phyloP scores from a whole-genome alignment of 2,113 vertebrate genomes.

The Craseonycteris thonglongyai region DNA sequence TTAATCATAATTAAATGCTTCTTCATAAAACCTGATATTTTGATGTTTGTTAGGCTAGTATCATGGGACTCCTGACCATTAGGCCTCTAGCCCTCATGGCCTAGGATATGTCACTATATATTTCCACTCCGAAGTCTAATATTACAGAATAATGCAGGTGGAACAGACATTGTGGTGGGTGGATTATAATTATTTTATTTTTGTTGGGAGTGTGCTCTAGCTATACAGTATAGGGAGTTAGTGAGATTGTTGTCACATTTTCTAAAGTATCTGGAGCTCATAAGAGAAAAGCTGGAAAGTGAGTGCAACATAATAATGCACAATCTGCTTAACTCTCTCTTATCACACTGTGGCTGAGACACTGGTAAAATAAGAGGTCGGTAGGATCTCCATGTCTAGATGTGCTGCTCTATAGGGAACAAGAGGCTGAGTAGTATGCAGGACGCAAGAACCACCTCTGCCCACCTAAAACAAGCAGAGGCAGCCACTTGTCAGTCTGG shows the following conservation, averaged over 20 bases:
- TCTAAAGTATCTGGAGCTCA: not conserved
- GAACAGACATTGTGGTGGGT: not conserved
- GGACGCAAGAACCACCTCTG: not conserved
- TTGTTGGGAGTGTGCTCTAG: not conserved
- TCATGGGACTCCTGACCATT: not conserved
- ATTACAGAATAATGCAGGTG: not conserved
- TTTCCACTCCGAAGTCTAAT: not conserved
- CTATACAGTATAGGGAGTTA: not conserved
- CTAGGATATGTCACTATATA: not conserved
- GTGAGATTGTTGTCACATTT: not conserved
- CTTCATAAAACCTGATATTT: conserved; percentile 23
- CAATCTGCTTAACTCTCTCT: not conserved
- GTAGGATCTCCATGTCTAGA: not conserved
- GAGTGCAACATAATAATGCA: not conserved
- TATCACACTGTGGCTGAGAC: not conserved
- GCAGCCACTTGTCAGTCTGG: not conserved
- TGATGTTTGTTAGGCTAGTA: conserved; percentile 14
- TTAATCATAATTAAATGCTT: not conserved
- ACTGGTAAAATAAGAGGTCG: not conserved
- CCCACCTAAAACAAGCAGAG: not conserved
- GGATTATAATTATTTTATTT: not conserved
- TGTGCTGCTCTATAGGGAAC: not conserved
- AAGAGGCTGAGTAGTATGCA: not conserved
- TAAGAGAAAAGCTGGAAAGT: not conserved
- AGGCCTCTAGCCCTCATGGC: not conserved